Conservation (phyloP, 2,113 vertebrate genomes). For the Oncorhynchus mykiss region DNA sequence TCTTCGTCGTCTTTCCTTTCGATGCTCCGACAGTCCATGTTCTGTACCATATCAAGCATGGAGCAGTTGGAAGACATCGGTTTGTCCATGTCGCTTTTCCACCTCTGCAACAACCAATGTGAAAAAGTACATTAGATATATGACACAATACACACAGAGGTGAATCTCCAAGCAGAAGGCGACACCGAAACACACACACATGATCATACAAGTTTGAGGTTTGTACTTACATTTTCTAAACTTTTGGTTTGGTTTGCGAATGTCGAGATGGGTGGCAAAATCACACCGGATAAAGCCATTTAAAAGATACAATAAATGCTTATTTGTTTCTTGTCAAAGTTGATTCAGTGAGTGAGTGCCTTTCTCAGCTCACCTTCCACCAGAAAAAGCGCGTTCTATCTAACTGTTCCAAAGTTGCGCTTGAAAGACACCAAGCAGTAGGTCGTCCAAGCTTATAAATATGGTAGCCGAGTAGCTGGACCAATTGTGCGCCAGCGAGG, state of each 20-base stretch:
- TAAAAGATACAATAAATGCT: slow-evolving; percentile 39
- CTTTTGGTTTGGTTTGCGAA: slow-evolving; percentile 86
- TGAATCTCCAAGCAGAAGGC: background rate
- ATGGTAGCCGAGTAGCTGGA: slow-evolving; percentile 53
- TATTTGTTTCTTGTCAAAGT: slow-evolving; percentile 40
- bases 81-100: slow-evolving; percentile 81
- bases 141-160: background rate
- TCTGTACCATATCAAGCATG: slow-evolving; percentile 68
- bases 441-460: slow-evolving; percentile 71
- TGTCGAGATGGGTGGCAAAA: slow-evolving; percentile 93
- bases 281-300: slow-evolving; percentile 88
- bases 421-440: slow-evolving; percentile 67
- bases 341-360: slow-evolving; percentile 8
- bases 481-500: slow-evolving; percentile 85
- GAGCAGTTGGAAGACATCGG: slow-evolving; percentile 61
- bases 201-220: background rate
- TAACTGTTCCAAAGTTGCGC: slow-evolving; percentile 55
- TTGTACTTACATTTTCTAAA: slow-evolving; percentile 86
- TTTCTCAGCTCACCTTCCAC: slow-evolving; percentile 26
- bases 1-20: slow-evolving; percentile 87
- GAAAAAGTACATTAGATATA: slow-evolving; percentile 1
- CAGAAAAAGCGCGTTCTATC: slow-evolving; percentile 25
- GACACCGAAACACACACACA: background rate
- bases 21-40: slow-evolving; percentile 57
- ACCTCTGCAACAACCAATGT: slow-evolving; percentile 75